Evolutionary conservation across 2,888 invertebrate species (phyloP).

Genomic region (Bugulina stolonifera): DNA sequence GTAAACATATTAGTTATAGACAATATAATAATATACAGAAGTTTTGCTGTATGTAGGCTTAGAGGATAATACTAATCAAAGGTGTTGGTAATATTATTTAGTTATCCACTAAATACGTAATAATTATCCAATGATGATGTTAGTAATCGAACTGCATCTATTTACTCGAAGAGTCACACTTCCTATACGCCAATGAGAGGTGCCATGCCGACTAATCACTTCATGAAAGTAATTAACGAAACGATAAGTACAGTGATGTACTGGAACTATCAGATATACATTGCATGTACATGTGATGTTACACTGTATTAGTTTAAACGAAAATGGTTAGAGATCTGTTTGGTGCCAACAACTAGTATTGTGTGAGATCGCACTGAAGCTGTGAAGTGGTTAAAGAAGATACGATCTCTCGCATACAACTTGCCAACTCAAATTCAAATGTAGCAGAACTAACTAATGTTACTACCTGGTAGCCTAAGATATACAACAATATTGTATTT

Average conservation of each 20-base stretch:
- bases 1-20: too few species aligned
- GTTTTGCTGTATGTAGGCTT: too few species aligned
- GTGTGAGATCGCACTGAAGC: neutral
- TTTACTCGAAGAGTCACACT: conserved; percentile 15
- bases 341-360: neutral
- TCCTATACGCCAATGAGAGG: conserved; percentile 17
- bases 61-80: too few species aligned
- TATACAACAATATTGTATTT: too few species aligned
- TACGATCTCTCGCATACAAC: neutral
- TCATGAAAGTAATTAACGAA: conserved; percentile 22
- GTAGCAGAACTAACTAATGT: too few species aligned
- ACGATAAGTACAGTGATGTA: conserved; percentile 11
- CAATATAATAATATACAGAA: too few species aligned
- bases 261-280: conserved; percentile 12
- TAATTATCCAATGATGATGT: too few species aligned
- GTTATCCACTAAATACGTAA: too few species aligned
- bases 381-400: neutral
- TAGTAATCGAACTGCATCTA: too few species aligned
- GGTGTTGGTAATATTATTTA: too few species aligned
- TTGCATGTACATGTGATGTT: neutral
- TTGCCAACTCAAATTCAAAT: neutral
- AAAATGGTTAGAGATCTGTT: neutral
- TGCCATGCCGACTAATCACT: conserved; percentile 1
- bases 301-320: too few species aligned
- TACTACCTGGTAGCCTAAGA: too few species aligned